Evolutionary conservation across 2,888 invertebrate genomes (phyloP).

Genomic region (Cylloceria caligata): DNA sequence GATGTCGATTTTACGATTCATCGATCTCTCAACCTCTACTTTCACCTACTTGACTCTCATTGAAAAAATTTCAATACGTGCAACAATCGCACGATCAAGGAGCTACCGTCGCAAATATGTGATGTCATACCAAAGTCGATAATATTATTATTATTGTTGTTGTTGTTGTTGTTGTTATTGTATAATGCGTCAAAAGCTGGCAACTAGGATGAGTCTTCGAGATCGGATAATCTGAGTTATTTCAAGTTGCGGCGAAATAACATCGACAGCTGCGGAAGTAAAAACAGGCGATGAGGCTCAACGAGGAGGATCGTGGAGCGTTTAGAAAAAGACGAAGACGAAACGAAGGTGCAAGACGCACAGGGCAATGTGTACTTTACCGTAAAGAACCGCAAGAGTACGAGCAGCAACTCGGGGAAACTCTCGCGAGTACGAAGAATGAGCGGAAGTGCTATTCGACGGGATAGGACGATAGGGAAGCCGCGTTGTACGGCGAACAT

Average conservation of each 20-base stretch:
- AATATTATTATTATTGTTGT: neutral
- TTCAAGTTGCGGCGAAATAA: constrained; percentile 10
- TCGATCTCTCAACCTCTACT: too few relatives aligned
- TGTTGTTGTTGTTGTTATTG: too few relatives aligned
- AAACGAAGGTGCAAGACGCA: constrained; percentile 8
- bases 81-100: too few relatives aligned
- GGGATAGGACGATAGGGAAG: constrained; percentile 47
- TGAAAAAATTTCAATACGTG: too few relatives aligned
- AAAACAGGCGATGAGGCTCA: constrained; percentile 13
- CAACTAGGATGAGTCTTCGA: neutral
- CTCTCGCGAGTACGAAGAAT: constrained; percentile 66
- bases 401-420: constrained; percentile 49
- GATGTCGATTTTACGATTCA: too few relatives aligned
- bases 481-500: constrained; percentile 42
- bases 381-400: constrained; percentile 28
- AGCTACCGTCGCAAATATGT: too few relatives aligned
- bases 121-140: neutral
- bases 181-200: neutral
- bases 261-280: constrained; percentile 12
- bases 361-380: constrained; percentile 32
- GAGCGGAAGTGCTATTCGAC: constrained; percentile 69
- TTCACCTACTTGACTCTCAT: too few relatives aligned
- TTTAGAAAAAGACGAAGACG: constrained; percentile 1
- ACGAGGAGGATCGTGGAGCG: neutral
- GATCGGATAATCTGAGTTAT: neutral